Evolutionary conservation across 2,888 invertebrate genomes (phyloP), one percentile per base, ranked within the genome.

Genomic region (Endomychus coccineus): DNA sequence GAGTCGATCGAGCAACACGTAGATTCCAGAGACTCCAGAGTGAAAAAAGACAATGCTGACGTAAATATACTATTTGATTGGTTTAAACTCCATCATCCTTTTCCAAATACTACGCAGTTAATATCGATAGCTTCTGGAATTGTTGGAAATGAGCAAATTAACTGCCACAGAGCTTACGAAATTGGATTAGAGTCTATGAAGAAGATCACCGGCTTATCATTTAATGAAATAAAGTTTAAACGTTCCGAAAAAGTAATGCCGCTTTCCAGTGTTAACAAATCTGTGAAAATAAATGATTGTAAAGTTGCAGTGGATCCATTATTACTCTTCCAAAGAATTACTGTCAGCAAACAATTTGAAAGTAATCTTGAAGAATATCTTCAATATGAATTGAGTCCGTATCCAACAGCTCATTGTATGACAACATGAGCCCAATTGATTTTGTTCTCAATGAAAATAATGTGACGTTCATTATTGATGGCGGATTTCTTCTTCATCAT

Each of bases 41-140:
- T n/a, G n/a, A n/a, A n/a, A n/a, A n/a, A n/a, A n/a, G n/a, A n/a
- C n/a, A n/a, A n/a, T n/a, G n/a, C n/a, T n/a, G n/a, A n/a, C n/a
- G n/a, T n/a, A n/a, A n/a, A n/a, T n/a, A n/a, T n/a, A n/a, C n/a
- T n/a, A n/a, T n/a, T n/a, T n/a, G n/a, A n/a, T n/a, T n/a, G n/a
- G n/a, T n/a, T n/a, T n/a, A n/a, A n/a, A n/a, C n/a, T n/a, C n/a
- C n/a, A n/a, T n/a, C n/a, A n/a, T n/a, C n/a, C n/a, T n/a, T n/a
- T n/a, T n/a, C 44, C 40, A 44, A 16, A 40, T 28, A 28, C 36
- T 4, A 45, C 27, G 15, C 42, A 48, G 33, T 27, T 46, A 21
- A 35, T 50, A 42, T 51, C 49, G 5, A 32, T 50, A 47, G 43
- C 49, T 43, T 40, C 51, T 39, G 50, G 51, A 49, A 48, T 52